Base-by-base conservation (phyloP, 2,113 vertebrate species). In the Aythya baeri region DNA sequence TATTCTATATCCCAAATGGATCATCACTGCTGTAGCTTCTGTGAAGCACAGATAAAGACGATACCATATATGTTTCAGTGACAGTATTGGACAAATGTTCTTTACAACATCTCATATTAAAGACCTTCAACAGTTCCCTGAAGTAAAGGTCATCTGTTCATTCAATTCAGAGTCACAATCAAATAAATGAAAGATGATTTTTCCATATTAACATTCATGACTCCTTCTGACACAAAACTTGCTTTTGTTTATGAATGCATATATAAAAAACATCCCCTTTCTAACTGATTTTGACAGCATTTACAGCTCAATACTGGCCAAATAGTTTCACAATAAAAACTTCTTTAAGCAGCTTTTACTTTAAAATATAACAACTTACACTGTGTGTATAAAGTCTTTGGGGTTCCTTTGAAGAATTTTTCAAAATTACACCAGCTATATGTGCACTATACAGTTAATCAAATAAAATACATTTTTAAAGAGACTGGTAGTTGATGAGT, bases 111-210 rank as follows among this genome's bases (percentile, higher is more conserved):
- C 52, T 93, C 68, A 7, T 55, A 50, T 36, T 83, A 95, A 77
- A 85, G 36, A 21, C 32, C 67, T 87, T 31, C 75, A 92, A 68
- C 50, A 68, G 21, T 15, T 95, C 36, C 79, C 50, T 67, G 36
- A 93, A 75, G 49, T 8, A 80, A 72, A 88, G 74, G 59, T 5
- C 52, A 87, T 50, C 55, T 75, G 34, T 77, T 71, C 17, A 6
- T 83, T 15, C 23, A 20, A 32, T 59, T 89, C 75, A 57, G 34
- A 70, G 68, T 9, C 73, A 86, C 58, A 95, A 58, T 5, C 38
- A 91, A 91, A 91, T 88, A 49, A 96, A 91, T 5, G 20, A 27
- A 90, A 91, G 38, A 23, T 18, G 90, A 27, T 25, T 85, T 96
- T 68, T 80, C 66, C 20, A 41, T 41, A 88, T 74, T 87, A 92